Evolutionary conservation across 2,113 vertebrate species (phyloP), one percentile per base, ranked within the genome.

Genomic region (Camelus bactrianus): DNA sequence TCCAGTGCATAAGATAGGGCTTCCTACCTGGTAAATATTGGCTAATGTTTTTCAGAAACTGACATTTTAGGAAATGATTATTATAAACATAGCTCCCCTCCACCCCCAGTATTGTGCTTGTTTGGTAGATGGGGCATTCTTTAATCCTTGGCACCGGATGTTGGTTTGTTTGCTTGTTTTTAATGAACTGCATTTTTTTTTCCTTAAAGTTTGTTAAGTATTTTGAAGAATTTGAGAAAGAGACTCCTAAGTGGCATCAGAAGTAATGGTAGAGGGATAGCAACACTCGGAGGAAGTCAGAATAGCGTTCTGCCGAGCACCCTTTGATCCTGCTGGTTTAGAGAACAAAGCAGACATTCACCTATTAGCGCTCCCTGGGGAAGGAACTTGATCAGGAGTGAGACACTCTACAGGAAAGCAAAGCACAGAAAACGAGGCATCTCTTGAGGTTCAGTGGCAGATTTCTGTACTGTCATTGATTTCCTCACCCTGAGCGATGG

Each of bases 311-410:
- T 75, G 67, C 10, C 6, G 58, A 94, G 88, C 82, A 42, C 52
- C 35, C 96, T 97, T 95, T 97, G 88, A 97, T 96, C 95, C 56
- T 87, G 46, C 54, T 96, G 60, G 35, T 95, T 96, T 92, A 75
- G 72, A 96, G 93, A 97, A 95, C 88, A 94, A 94, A 96, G 62
- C 73, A 91, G 86, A 76, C 12, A 73, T 83, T 58, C 94, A 81
- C 91, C 80, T 81, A 32, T 95, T 97, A 96, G 67, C 8, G 6
- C 91, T 98, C 82, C 85, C 96, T 58, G 26, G 46, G 73, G 93
- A 95, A 56, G 85, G 60, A 89, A 69, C 73, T 90, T 96, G 77
- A 96, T 98, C 81, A 91, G 67, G 48, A 88, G 60, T 73, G 28
- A 93, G 90, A 76, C 26, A 52, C 52, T 91, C 13, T 82, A 70